Evolutionary conservation across 2,888 invertebrate genomes (phyloP), one percentile per base, ranked within the genome.

Genomic region (Deroplatys truncata): DNA sequence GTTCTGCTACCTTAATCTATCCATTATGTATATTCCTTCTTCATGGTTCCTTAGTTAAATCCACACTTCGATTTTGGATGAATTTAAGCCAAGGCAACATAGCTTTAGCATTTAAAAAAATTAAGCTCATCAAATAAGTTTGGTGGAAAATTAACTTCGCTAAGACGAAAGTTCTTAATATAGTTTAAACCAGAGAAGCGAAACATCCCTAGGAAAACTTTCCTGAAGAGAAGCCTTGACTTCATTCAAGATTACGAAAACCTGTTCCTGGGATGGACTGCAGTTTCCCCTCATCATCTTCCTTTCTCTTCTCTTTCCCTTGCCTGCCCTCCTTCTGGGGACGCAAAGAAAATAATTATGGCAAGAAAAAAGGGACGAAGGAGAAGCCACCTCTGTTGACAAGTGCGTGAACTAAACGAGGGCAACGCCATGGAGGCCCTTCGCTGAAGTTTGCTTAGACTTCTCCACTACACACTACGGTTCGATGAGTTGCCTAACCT

Each of bases 401-500:
- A 82, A 86, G 86, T 82, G 86, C 28, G n/a, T 28, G 16, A 29
- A 82, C 49, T 49, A 43, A 43, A 86, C 56, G 56, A 72, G 56
- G 56, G 56, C 56, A 72, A 20, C 56, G 56, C 16, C 56, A 56
- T 10, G 7, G 85, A 25, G 28, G 8, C 20, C 82, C 72, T 72
- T 20, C 28, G 13, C 35, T 29, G 56, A 28, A 20, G 86, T 86
- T 86, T 86, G 86, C 82, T 86, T 86, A 86, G 86, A 86, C 82
- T 86, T 29, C 28, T 29, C 82, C 49, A 56, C 85, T 49, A 85
- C 43, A 85, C 85, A 43, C 49, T 16, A 86, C 72, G 86, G 72
- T 86, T 86, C 86, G 82, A 72, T 86, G 82, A 72, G 82, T 82
- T 82, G 82, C 82, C 82, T 86, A 86, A 86, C 86, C 82, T 86